These are phyloP conservation scores for Percina caprodes DNA, from an alignment of 2,113 vertebrate species.

Conservation along the genomic window DNA sequence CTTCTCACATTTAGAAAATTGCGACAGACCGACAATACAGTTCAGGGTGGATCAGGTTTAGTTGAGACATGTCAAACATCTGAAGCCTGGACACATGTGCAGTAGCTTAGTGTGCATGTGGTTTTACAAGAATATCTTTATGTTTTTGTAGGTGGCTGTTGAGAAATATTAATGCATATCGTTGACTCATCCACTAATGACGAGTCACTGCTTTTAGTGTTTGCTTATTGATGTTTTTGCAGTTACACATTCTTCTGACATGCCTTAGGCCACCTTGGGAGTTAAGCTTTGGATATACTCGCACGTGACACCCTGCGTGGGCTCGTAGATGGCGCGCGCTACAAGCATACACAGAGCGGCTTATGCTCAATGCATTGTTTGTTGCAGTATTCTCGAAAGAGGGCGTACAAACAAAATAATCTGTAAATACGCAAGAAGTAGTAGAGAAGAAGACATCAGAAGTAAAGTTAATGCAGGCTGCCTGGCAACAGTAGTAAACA, in stretches of 20 bases:
- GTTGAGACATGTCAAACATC: constrained; percentile 21
- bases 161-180: neutral
- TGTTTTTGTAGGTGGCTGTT: neutral
- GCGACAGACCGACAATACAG: constrained; percentile 1
- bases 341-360: too few species aligned
- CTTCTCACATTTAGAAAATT: neutral
- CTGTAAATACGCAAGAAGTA: too few species aligned
- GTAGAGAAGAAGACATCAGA: too few species aligned
- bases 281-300: neutral
- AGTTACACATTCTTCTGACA: neutral
- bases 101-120: neutral
- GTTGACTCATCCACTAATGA: neutral
- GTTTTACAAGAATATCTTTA: constrained; percentile 5
- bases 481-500: too few species aligned
- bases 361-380: too few species aligned
- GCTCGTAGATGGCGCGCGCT: too few species aligned
- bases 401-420: too few species aligned
- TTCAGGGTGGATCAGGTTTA: constrained; percentile 6
- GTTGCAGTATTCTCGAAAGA: too few species aligned
- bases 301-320: too few species aligned
- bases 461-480: too few species aligned
- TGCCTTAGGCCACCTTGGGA: constrained; percentile 13
- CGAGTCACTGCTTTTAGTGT: neutral
- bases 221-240: constrained; percentile 1
- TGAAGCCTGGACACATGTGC: neutral